Conservation (phyloP, 2,113 vertebrate species). For the Sinocyclocheilus anophthalmus region DNA sequence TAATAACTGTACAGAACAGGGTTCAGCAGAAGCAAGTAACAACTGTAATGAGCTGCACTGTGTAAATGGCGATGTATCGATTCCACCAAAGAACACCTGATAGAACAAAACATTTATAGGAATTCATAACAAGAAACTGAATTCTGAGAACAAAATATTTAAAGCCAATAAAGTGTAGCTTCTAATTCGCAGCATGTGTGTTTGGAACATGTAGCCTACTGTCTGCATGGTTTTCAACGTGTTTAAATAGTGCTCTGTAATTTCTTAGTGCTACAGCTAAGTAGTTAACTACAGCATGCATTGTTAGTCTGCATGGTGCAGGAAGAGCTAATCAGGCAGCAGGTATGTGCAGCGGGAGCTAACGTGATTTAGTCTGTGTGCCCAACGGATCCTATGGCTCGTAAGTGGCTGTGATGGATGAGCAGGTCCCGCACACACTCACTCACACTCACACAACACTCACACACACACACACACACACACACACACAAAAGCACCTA, state of each 20-base stretch:
- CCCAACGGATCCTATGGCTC: conserved; percentile 78
- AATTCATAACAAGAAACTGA: neutral
- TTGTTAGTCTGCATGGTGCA: conserved; percentile 60
- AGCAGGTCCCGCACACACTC: conserved; percentile 61
- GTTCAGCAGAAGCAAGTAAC: neutral
- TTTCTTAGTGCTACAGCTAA: neutral
- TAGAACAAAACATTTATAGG: neutral
- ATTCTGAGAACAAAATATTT: neutral
- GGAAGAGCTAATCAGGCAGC: conserved; percentile 75
- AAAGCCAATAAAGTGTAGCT: conserved; percentile 45
- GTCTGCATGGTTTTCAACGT: neutral
- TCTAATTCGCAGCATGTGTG: neutral
- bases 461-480: conserved; percentile 13
- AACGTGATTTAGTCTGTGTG: conserved; percentile 73
- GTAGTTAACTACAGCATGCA: conserved; percentile 36
- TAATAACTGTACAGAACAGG: neutral
- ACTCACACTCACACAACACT: neutral
- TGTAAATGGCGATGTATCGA: neutral
- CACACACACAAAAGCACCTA: conserved; percentile 1
- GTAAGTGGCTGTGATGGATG: conserved; percentile 82
- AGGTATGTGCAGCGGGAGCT: conserved; percentile 76
- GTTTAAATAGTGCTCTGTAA: conserved; percentile 65
- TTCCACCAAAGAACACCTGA: neutral
- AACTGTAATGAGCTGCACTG: neutral
- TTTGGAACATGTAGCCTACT: no score